Evolutionary conservation across 2,797 vertebrate genomes (phyloP), one percentile per base, ranked within the genome.

Genomic region (Galagoides demidoff): DNA sequence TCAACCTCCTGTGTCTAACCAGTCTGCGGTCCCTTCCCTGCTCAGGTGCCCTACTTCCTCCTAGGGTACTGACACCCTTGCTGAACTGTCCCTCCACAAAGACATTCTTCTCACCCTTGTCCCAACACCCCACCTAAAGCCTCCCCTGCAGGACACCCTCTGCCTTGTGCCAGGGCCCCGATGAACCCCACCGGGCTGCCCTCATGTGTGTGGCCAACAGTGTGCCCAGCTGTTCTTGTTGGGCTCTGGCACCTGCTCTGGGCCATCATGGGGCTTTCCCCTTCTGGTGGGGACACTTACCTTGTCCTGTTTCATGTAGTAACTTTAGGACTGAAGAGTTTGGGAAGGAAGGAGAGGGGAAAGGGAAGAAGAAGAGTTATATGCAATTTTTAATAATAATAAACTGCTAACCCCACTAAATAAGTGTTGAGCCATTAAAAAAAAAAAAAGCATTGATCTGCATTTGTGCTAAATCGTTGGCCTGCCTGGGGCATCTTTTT

Each of bases 121-220:
- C 27, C 70, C 39, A 83, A 20, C 16, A 5, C 45, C 20, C 20
- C 27, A 5, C 7, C n/a, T 37, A 39, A 10, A 0, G 1, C 27
- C 20, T 39, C 31, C 49, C 7, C 43, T 14, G 31, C 2, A 25
- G 43, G 22, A 45, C 4, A 0, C 49, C 25, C 3, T 73, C 19
- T 3, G 31, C 39, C 7, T 57, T 4, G 2, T 2, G 22, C 13
- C 20, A 9, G 61, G n/a, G 5, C 31, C 78, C 39, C 49, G 68
- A 17, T 0, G 0, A 9, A 11, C 2, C 27, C 37, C 39, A 9
- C 5, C 0, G 4, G 9, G 39, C 37, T 74, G 49, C 17, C 29
- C 16, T 25, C 0, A 0, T 0, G 7, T 34, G 34, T 12, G 29
- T 43, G 39, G 39, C 39, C 39, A 43, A 43, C 6, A 43, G 39